Evolutionary conservation across 2,888 invertebrate genomes (phyloP).

Genomic region (Oligia strigilis): DNA sequence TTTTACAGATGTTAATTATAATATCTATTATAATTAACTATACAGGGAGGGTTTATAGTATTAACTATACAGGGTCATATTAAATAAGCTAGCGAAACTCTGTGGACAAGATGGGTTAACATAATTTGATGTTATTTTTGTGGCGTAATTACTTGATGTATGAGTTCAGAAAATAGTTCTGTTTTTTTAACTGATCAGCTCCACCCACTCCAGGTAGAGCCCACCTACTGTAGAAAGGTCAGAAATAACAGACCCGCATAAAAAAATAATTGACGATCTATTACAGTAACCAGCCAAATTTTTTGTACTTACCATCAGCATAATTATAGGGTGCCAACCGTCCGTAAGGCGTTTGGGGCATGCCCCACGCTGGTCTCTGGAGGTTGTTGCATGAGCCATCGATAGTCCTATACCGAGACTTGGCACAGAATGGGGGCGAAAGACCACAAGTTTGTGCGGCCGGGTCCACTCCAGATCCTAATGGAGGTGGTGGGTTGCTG

Average conservation of each 20-base stretch:
- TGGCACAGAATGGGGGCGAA: constrained; percentile 85
- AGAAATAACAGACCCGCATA: background rate
- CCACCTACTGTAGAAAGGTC: background rate
- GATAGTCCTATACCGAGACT: constrained; percentile 92
- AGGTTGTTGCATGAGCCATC: constrained; percentile 99
- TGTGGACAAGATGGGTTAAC: background rate
- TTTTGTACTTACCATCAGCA: constrained; percentile 91
- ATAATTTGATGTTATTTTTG: background rate
- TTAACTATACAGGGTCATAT: background rate
- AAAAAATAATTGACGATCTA: background rate
- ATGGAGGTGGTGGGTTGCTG: constrained; percentile 85
- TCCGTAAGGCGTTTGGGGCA: constrained; percentile 93
- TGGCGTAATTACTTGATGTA: background rate
- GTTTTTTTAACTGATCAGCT: background rate
- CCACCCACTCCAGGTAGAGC: background rate
- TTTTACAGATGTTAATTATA: background rate
- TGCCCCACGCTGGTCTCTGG: constrained; percentile 95
- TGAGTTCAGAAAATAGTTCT: background rate
- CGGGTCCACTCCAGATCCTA: constrained; percentile 84
- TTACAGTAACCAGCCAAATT: background rate
- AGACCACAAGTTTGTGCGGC: constrained; percentile 87
- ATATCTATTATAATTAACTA: too few relatives aligned
- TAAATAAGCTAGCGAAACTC: background rate
- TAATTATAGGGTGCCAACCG: constrained; percentile 92
- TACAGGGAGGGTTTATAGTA: too few relatives aligned